Base-by-base conservation (phyloP, 2,888 invertebrate species). In the Cataglyphis altisquamis region DNA sequence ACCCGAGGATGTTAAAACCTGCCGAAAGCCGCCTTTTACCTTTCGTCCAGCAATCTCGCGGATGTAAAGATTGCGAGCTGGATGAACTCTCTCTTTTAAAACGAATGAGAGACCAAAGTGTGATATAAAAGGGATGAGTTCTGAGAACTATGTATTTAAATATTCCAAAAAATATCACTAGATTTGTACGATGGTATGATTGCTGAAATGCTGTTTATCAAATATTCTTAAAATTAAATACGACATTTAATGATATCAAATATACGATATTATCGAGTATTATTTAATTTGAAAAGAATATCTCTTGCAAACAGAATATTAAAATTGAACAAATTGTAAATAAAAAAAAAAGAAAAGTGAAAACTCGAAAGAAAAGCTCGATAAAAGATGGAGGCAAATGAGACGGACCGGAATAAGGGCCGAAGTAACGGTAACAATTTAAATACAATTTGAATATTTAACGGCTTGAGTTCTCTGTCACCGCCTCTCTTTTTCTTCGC, bases 381-480 rank as follows among this genome's bases (percentile, higher is more conserved):
- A 80, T 70, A 60, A 52, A 55, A 74, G n/a, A 12, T 78, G 52
- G n/a, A 55, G 60, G 62, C 67, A 64, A 80, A 70, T 39, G 67
- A 80, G 83, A 67, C 57, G 70, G 55, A 80, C 66, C 25, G 25
- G 72, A 52, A 55, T 70, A 83, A 83, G 64, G 64, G 70, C 60
- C 60, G 39, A 66, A 84, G 74, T 82, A 82, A 77, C 82, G 87
- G 78, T 78, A 88, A 90, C 88, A 88, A 92, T 92, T 92, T 91
- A 90, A 92, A 91, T 91, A 90, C 90, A 89, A 91, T 92, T 92
- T 91, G 89, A 91, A 91, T 92, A 90, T 86, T 91, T 87, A 90
- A 91, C 90, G 85, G 86, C 82, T 88, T 84, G 84, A 82, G 88
- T 83, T 60, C 86, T 72, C 72, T 48, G 45, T 78, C 84, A 82